These are phyloP conservation scores for Eptatretus burgeri DNA, from an alignment of 2,113 vertebrate genomes.

Conservation along the genomic window DNA sequence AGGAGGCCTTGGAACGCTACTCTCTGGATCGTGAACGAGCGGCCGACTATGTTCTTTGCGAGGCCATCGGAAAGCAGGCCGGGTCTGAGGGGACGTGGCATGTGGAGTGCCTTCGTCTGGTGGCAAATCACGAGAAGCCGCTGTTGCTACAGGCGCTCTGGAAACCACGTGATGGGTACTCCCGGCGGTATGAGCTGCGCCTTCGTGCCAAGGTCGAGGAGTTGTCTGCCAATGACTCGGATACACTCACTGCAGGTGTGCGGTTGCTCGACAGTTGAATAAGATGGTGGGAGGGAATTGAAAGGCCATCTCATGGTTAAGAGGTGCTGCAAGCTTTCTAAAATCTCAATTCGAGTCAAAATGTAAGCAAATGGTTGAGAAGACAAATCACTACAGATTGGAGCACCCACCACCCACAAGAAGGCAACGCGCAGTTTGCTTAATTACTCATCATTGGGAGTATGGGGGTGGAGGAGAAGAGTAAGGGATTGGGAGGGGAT, in stretches of 20 bases:
- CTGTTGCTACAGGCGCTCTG: slow-evolving; percentile 29
- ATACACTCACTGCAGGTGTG: slow-evolving; percentile 66
- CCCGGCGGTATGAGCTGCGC: slow-evolving; percentile 30
- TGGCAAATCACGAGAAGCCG: slow-evolving; percentile 30
- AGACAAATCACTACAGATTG: background rate
- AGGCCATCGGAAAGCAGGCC: slow-evolving; percentile 22
- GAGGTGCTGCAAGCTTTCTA: background rate
- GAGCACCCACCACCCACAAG: background rate
- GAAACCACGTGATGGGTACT: slow-evolving; percentile 32
- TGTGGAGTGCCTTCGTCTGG: slow-evolving; percentile 23
- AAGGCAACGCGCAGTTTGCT: background rate
- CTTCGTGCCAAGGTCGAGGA: slow-evolving; percentile 23
- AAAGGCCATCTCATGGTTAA: background rate
- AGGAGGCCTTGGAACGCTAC: slow-evolving; percentile 65
- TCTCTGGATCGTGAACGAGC: slow-evolving; percentile 33
- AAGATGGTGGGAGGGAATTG: too few species aligned
- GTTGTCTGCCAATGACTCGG: slow-evolving; percentile 45
- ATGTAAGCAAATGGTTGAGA: background rate
- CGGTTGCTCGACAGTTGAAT: background rate
- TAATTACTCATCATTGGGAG: background rate
- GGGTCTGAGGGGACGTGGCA: slow-evolving; percentile 16
- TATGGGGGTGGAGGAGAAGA: too few species aligned
- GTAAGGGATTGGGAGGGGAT: too few species aligned
- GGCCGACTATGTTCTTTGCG: slow-evolving; percentile 23
- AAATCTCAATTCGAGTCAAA: background rate